Conservation (phyloP, 2,113 vertebrate genomes). For the Lanius collurio region DNA sequence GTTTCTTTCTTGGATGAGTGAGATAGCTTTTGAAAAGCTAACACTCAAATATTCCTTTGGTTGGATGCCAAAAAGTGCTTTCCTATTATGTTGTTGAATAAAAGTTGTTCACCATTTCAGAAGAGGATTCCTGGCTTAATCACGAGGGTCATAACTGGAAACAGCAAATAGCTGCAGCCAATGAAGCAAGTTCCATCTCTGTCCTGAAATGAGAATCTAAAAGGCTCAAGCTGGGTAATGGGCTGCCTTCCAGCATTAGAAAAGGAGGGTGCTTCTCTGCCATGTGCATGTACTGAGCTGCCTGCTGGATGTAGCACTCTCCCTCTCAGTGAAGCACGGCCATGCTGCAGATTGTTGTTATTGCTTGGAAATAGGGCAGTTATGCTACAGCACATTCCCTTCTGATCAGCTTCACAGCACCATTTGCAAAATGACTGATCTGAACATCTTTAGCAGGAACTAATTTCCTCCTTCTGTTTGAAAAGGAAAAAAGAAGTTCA, state of each 20-base stretch:
- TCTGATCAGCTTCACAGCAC: not conserved
- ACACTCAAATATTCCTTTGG: not conserved
- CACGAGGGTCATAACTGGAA: not conserved
- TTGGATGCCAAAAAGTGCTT: not conserved
- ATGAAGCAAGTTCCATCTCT: not conserved
- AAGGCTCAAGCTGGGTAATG: not conserved
- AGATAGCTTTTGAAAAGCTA: not conserved
- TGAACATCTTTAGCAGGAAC: not conserved
- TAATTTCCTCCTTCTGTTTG: not conserved
- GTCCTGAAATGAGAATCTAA: not conserved
- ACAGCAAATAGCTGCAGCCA: not conserved
- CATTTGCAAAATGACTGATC: not conserved
- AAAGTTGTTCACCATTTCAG: not conserved
- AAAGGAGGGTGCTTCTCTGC: not conserved
- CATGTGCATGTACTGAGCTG: not conserved
- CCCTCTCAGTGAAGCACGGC: not conserved
- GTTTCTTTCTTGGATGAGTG: not conserved
- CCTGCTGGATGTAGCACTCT: not conserved
- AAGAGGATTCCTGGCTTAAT: not conserved
- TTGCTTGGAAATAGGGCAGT: not conserved
- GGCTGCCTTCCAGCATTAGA: not conserved
- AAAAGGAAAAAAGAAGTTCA: not conserved
- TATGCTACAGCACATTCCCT: not conserved
- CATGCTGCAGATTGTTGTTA: not conserved
- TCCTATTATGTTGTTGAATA: not conserved